These are phyloP conservation scores for Pelobates fuscus DNA, from an alignment of 2,113 vertebrate genomes.

Conservation along the genomic window DNA sequence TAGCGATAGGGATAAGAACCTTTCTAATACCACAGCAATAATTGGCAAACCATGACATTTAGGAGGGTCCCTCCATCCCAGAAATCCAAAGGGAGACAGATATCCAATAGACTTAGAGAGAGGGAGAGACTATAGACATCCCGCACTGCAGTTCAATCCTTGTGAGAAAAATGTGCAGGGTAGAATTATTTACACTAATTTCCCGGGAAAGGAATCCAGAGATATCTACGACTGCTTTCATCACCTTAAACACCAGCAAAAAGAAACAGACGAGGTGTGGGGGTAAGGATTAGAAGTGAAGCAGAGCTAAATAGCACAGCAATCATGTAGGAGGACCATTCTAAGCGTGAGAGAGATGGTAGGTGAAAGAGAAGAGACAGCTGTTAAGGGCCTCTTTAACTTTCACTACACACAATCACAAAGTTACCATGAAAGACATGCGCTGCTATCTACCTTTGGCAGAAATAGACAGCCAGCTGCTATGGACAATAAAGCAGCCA, in stretches of 20 bases:
- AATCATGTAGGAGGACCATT: neutral
- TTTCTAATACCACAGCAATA: no score
- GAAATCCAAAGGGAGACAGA: no score
- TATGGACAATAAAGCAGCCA: no score
- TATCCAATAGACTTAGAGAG: no score
- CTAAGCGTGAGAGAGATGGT: no score
- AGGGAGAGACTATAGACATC: no score
- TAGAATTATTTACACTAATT: neutral
- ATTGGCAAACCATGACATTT: no score
- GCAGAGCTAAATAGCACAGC: constrained; percentile 9
- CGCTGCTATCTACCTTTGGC: no score
- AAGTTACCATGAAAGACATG: neutral
- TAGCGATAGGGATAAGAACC: no score
- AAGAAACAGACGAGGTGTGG: neutral
- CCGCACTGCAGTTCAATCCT: no score
- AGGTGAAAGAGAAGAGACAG: constrained; percentile 29
- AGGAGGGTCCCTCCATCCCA: no score
- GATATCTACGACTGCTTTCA: constrained; percentile 6
- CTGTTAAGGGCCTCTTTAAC: neutral
- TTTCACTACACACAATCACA: constrained; percentile 18
- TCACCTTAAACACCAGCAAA: neutral
- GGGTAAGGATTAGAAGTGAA: neutral
- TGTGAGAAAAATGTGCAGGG: neutral
- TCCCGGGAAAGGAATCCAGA: constrained; percentile 11
- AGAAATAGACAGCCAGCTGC: no score